These are phyloP conservation scores for Adelges cooleyi DNA, from an alignment of 1,140 invertebrate species.

Conservation along the genomic window DNA sequence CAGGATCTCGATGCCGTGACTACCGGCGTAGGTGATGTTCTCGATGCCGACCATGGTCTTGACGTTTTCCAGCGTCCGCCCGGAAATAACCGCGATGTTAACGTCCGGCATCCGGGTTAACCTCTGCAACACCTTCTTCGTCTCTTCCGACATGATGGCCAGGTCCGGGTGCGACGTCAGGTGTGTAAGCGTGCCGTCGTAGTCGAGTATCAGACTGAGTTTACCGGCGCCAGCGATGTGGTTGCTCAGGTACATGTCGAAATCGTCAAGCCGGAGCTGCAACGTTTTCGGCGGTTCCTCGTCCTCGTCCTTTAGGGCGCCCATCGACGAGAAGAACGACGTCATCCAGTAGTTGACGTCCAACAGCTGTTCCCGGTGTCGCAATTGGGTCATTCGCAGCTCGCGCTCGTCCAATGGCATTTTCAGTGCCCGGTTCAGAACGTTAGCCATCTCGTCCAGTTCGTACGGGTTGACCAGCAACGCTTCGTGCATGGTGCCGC, in stretches of 20 bases:
- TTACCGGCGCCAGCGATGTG: conserved; percentile 49
- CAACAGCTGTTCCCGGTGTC: conserved; percentile 64
- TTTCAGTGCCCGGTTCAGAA: conserved; percentile 71
- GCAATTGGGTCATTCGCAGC: conserved; percentile 71
- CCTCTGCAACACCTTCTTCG: conserved; percentile 69
- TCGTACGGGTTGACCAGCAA: conserved; percentile 84
- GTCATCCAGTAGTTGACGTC: conserved; percentile 85
- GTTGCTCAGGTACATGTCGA: conserved; percentile 73
- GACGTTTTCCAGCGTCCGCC: conserved; percentile 74
- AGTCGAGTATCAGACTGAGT: conserved; percentile 71
- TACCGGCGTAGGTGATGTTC: conserved; percentile 80
- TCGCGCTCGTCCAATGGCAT: conserved; percentile 83
- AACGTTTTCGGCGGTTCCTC: conserved; percentile 70
- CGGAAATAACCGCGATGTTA: conserved; percentile 78
- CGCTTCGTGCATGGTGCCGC: conserved; percentile 83
- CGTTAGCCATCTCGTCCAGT: conserved; percentile 71
- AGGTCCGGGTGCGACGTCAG: conserved; percentile 80
- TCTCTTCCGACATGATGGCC: conserved; percentile 69
- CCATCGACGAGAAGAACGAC: conserved; percentile 74
- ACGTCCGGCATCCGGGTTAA: conserved; percentile 77
- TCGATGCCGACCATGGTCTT: conserved; percentile 83
- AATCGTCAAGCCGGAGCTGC: conserved; percentile 73
- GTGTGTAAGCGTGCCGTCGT: conserved; percentile 78
- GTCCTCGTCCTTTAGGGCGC: conserved; percentile 57
- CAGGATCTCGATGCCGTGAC: conserved; percentile 77